Conservation (phyloP, 2,888 invertebrate genomes). For the Colostygia pectinataria region DNA sequence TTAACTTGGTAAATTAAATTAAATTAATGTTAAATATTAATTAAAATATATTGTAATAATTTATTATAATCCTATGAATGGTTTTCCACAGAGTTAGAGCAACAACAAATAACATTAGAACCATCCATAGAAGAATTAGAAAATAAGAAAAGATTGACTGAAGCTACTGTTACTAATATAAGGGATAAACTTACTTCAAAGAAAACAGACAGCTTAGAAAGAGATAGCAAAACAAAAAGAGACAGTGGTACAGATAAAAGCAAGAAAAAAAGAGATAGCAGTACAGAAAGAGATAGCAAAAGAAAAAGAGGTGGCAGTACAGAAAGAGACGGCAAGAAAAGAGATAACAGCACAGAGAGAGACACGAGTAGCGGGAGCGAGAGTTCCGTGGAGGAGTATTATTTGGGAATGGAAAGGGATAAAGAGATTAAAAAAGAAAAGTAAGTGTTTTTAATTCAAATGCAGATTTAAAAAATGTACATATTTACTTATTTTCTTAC, state of each 20-base stretch:
- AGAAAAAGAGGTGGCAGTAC: conserved; percentile 49
- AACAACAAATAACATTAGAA: conserved; percentile 52
- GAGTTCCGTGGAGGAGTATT: conserved; percentile 83
- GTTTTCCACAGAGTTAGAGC: conserved; percentile 75
- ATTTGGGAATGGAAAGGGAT: conserved; percentile 85
- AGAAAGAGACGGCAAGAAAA: conserved; percentile 54
- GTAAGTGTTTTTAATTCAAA: conserved; percentile 53
- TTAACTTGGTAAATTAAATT: no score
- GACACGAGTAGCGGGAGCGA: conserved; percentile 51
- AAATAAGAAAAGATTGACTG: conserved; percentile 56
- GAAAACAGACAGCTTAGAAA: conserved; percentile 50
- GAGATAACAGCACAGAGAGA: conserved; percentile 50
- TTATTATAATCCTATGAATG: no score
- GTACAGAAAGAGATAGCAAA: conserved; percentile 39
- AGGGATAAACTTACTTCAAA: conserved; percentile 65
- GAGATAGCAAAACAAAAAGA: conserved; percentile 53
- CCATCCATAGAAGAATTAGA: conserved; percentile 45
- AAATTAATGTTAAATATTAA: no score
- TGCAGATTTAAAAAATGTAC: no score
- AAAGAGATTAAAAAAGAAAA: conserved; percentile 83
- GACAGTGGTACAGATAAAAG: conserved; percentile 48
- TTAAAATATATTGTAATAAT: no score
- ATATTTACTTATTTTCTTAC: no score
- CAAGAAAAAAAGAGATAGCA: conserved; percentile 25
- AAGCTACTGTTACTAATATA: conserved; percentile 60